phyloP scores from a whole-genome alignment of 2,888 invertebrate genomes.

The Drosophila macrothrix region DNA sequence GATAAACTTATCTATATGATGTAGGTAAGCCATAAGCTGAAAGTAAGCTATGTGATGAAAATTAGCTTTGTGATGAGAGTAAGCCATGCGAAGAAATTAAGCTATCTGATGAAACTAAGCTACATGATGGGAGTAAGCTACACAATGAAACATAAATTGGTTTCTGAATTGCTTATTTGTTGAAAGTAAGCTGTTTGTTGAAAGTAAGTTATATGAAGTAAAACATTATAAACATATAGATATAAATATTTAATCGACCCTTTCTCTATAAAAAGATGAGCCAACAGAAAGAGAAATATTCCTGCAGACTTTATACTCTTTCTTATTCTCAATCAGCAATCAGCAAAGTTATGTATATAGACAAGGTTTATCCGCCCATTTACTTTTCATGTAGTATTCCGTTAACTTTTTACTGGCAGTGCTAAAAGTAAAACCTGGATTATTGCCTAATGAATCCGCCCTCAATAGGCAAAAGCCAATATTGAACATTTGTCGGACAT shows the following conservation, averaged over 20 bases:
- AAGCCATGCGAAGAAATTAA: background rate
- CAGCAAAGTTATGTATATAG: background rate
- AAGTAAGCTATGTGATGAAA: background rate
- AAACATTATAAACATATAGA: background rate
- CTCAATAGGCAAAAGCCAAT: conserved; percentile 2
- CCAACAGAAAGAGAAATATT: background rate
- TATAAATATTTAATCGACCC: background rate
- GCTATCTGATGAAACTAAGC: background rate
- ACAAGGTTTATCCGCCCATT: background rate
- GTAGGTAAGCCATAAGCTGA: background rate
- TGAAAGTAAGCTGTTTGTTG: background rate
- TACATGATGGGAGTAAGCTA: background rate
- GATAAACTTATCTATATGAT: background rate
- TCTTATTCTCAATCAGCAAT: background rate
- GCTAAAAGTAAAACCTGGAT: background rate
- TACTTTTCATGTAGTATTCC: background rate
- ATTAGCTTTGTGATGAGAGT: background rate
- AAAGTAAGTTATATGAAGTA: background rate
- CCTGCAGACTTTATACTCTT: background rate
- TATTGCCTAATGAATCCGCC: background rate
- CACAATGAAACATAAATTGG: background rate
- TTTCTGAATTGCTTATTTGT: too few species aligned
- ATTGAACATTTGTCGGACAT: background rate
- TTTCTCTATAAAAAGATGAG: background rate
- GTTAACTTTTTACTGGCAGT: background rate